Evolutionary conservation across 2,888 invertebrate species (phyloP), one percentile per base, ranked within the genome.

Genomic region (Rotaria socialis): DNA sequence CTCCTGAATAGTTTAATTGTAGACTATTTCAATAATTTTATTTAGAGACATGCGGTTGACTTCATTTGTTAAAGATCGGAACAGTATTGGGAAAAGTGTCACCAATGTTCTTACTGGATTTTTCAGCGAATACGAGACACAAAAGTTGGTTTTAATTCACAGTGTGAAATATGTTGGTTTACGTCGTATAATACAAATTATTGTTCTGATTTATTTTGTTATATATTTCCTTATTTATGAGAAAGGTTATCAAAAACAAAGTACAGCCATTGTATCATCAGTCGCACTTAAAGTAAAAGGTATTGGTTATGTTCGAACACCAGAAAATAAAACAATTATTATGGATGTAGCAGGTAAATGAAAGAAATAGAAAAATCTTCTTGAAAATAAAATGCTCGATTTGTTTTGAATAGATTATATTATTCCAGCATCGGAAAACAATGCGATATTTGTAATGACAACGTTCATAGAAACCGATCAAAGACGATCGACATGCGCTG

Each of bases 231-330:
- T 75, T 75, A 6, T 75, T 43, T 41, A 90, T 87, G 90, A 92
- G 86, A 92, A 92, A 88, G 92, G 92, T 22, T 92, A 92, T 89
- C 92, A 92, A 89, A 90, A 91, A 19, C 89, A 90, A 88, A 91
- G 91, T 84, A 87, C 88, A 60, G 90, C 91, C 10, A 90, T 91
- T 67, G 90, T 89, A 87, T 91, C 92, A 85, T 91, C 91, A 0
- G 90, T 92, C 4, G 91, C 91, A 8, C 91, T 91, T 6, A 93
- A 93, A 89, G 89, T 93, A 24, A 93, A 93, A 88, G 93, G 93
- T 11, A 90, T 92, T 5, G 89, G 90, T 1, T 90, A 41, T 75
- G 14, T 75, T 22, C 19, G 43, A 7, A 2, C 16, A 22, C 35
- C 4, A 75, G 3, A 0, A 75, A 75, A 75, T 75, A 2, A 16